Evolutionary conservation across 2,888 invertebrate genomes (phyloP).

Genomic region (Xestia sexstrigata): DNA sequence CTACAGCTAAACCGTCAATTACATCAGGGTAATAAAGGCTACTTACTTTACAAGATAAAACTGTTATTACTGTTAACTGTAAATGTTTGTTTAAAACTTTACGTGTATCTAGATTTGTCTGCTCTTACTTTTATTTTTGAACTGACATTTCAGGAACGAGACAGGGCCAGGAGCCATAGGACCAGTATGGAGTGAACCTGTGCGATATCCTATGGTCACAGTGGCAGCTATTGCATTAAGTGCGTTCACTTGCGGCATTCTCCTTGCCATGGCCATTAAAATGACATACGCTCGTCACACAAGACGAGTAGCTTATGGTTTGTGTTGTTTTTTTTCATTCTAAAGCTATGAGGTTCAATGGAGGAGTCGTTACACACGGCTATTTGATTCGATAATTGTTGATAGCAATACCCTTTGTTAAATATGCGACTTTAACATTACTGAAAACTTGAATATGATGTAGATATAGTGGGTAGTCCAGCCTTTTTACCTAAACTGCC

Average conservation of each 20-base stretch:
- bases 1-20: neutral
- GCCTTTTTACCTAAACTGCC: neutral
- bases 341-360: neutral
- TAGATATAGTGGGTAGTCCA: neutral
- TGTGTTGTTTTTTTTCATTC: neutral
- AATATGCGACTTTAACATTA: too few relatives aligned
- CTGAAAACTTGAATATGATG: neutral
- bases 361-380: neutral
- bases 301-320: slow-evolving; percentile 9
- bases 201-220: neutral
- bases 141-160: neutral
- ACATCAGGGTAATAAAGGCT: too few relatives aligned
- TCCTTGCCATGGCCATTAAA: slow-evolving; percentile 1
- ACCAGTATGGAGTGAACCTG: too few relatives aligned
- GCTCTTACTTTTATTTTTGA: neutral
- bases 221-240: neutral
- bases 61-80: neutral
- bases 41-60: neutral
- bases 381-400: neutral
- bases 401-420: neutral
- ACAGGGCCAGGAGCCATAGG: too few relatives aligned
- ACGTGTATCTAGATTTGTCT: neutral
- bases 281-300: slow-evolving; percentile 14
- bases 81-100: neutral
- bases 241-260: slow-evolving; percentile 1